Conservation (phyloP, 2,797 vertebrate genomes). For the Cyprinodon diabolis region DNA sequence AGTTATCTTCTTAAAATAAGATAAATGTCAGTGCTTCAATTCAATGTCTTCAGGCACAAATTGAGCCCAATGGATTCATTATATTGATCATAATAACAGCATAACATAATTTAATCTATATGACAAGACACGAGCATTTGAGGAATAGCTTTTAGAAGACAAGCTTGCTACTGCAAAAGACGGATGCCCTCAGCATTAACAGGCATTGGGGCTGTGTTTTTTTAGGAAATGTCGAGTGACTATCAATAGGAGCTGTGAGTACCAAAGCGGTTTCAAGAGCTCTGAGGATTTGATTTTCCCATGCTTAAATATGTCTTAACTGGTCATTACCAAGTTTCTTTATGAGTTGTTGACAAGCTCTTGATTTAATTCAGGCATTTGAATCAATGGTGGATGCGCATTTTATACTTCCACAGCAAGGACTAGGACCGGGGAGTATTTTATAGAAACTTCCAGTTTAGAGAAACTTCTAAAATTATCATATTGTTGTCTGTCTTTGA, state of each 20-base stretch:
- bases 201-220: not conserved
- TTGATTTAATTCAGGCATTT: not conserved
- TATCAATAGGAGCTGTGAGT: not conserved
- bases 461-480: not conserved
- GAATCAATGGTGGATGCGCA: not conserved
- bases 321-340: not conserved
- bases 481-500: not conserved
- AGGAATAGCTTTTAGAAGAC: not conserved
- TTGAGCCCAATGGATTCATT: not conserved
- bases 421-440: not conserved
- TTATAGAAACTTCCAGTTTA: not conserved
- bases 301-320: not conserved
- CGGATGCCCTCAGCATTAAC: not conserved
- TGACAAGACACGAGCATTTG: not conserved
- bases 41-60: not conserved
- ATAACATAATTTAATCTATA: not conserved
- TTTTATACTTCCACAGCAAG: not conserved
- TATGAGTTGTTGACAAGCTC: constrained; percentile 1
- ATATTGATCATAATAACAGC: not conserved
- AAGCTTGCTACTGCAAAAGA: not conserved
- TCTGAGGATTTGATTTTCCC: not conserved
- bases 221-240: constrained; percentile 2
- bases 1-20: not conserved
- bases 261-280: constrained; percentile 6
- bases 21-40: not conserved